Conservation (phyloP, 2,113 vertebrate genomes). For the Actinemys pallida region DNA sequence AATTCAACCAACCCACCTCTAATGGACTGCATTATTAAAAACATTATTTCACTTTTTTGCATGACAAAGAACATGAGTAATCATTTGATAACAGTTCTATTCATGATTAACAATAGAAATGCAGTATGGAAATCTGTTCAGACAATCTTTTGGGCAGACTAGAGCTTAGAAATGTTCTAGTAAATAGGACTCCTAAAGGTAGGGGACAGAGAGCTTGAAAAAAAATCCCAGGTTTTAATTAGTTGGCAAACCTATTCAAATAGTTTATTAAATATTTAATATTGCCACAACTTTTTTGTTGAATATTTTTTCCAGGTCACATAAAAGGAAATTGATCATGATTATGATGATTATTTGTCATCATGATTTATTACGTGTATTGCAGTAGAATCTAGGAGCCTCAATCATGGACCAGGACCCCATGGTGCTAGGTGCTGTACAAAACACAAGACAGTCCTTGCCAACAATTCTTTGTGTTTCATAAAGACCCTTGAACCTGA, state of each 20-base stretch:
- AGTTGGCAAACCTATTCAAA: background rate
- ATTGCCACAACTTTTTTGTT: background rate
- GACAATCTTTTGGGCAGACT: slow-evolving; percentile 56
- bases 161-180: slow-evolving; percentile 50
- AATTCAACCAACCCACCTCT: slow-evolving; percentile 63
- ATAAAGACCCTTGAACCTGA: background rate
- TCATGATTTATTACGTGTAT: background rate
- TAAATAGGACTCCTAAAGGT: background rate
- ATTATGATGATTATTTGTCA: background rate
- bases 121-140: slow-evolving; percentile 58
- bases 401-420: background rate
- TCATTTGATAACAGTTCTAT: slow-evolving; percentile 72
- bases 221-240: background rate
- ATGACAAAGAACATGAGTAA: slow-evolving; percentile 73
- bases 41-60: slow-evolving; percentile 69
- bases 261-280: background rate
- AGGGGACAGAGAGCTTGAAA: background rate
- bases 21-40: slow-evolving; percentile 73
- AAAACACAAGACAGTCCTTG: background rate
- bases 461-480: background rate
- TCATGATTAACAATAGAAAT: slow-evolving; percentile 66
- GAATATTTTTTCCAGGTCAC: background rate
- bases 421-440: background rate
- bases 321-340: background rate
- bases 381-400: background rate